Percentiles rank a stretch among this genome's conserved stretches.
These are phyloP conservation scores for Microctenopoma lineatum DNA, from an alignment of 2,797 vertebrate genomes.

Conservation along the genomic window DNA sequence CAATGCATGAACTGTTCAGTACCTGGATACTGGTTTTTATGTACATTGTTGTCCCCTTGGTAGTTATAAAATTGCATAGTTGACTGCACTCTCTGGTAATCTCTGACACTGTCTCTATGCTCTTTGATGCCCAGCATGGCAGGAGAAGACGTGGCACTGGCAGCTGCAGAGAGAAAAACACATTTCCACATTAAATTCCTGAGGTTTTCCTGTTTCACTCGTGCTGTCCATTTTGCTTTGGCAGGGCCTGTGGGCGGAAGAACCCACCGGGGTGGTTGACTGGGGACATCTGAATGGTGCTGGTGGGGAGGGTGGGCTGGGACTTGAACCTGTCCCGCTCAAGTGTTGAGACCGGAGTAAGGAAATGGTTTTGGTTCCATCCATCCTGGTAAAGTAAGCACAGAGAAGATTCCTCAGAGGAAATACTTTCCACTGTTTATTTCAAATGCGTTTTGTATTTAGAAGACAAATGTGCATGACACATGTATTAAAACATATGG, in stretches of 20 bases:
- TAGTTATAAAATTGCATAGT: conserved; percentile 98
- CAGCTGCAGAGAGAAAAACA: conserved; percentile 80
- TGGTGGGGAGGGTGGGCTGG: conserved; percentile 92
- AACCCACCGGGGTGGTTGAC: conserved; percentile 92
- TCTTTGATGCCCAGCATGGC: conserved; percentile 94
- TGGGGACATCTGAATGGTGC: conserved; percentile 93
- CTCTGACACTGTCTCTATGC: conserved; percentile 84
- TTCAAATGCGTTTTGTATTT: not conserved
- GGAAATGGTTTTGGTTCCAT: conserved; percentile 99
- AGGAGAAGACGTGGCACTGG: conserved; percentile 95
- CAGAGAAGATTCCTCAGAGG: not conserved
- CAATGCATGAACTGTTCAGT: conserved; percentile 57
- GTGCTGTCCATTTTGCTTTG: conserved; percentile 34
- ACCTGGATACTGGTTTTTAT: conserved; percentile 95
- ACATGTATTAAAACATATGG: not conserved
- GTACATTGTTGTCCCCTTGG: conserved; percentile 90
- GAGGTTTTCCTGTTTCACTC: conserved; percentile 52
- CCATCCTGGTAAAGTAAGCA: conserved; percentile 86
- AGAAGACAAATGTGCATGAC: not conserved
- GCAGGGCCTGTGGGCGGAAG: not conserved
- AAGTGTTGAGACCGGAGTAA: conserved; percentile 95
- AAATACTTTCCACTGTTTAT: not conserved
- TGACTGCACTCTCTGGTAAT: conserved; percentile 91
- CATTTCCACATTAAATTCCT: conserved; percentile 52
- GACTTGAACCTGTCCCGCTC: conserved; percentile 96